phyloP scores from a whole-genome alignment of 2,113 vertebrate genomes.

The mouse (Mus musculus) region GRCm39 chr9:109713001-109713500 shows the following conservation, averaged over 20 bases:
- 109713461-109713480: conserved; percentile 88
- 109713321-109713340: background rate
- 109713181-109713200: conserved; percentile 89
- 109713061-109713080: background rate
- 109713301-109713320: background rate
- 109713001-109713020: background rate
- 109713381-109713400: background rate
- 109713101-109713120: background rate
- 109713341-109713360: background rate
- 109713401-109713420: conserved; percentile 55
- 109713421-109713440: conserved; percentile 87
- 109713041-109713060: background rate
- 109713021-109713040: background rate
- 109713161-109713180: background rate
- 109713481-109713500: conserved; percentile 90
- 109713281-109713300: background rate
- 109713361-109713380: conserved; percentile 14
- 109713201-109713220: conserved; percentile 90
- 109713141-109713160: background rate
- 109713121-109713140: background rate
- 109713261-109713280: conserved; percentile 77
- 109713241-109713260: conserved; percentile 76
- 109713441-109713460: conserved; percentile 82
- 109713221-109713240: conserved; percentile 96
- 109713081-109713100: background rate